Conservation (phyloP, 2,888 invertebrate genomes). For the Leucophenga maculata region DNA sequence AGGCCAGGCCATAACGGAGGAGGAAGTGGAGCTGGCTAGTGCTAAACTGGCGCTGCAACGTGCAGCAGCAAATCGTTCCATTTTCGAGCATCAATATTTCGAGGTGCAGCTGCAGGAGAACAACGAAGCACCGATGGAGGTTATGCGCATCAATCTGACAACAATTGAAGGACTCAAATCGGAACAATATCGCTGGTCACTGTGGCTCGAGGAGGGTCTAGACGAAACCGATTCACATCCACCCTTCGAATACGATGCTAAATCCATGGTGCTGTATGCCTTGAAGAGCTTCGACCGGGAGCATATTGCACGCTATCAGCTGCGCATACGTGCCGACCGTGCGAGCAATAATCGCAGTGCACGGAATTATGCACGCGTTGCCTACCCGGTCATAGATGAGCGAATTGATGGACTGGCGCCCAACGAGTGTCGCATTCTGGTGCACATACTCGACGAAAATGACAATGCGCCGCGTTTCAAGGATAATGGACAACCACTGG, state of each 20-base stretch:
- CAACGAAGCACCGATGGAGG: slow-evolving; percentile 80
- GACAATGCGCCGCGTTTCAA: slow-evolving; percentile 87
- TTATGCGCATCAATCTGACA: slow-evolving; percentile 84
- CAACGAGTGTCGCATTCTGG: slow-evolving; percentile 86
- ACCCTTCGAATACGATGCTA: slow-evolving; percentile 82
- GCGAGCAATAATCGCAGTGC: slow-evolving; percentile 75
- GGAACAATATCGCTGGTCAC: slow-evolving; percentile 79
- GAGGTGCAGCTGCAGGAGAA: slow-evolving; percentile 89
- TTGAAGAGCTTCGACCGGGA: slow-evolving; percentile 85
- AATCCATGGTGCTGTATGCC: slow-evolving; percentile 83
- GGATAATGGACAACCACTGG: slow-evolving; percentile 82
- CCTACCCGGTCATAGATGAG: slow-evolving; percentile 84
- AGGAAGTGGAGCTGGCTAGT: slow-evolving; percentile 63
- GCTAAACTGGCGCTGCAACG: slow-evolving; percentile 30
- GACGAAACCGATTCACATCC: slow-evolving; percentile 57
- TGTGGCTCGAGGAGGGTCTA: slow-evolving; percentile 76
- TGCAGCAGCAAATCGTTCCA: slow-evolving; percentile 46
- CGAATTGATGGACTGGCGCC: slow-evolving; percentile 80
- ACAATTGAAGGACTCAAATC: slow-evolving; percentile 75
- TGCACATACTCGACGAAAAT: slow-evolving; percentile 85
- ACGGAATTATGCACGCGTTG: slow-evolving; percentile 81
- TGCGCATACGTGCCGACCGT: slow-evolving; percentile 72
- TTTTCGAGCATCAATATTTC: slow-evolving; percentile 82
- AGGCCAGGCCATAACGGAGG: slow-evolving; percentile 70
- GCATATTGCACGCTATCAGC: slow-evolving; percentile 77